A percentile compares a stretch with the other conserved stretches of the same genome.
Conservation (phyloP, 2,797 vertebrate genomes). For the Protosalanx chinensis region DNA sequence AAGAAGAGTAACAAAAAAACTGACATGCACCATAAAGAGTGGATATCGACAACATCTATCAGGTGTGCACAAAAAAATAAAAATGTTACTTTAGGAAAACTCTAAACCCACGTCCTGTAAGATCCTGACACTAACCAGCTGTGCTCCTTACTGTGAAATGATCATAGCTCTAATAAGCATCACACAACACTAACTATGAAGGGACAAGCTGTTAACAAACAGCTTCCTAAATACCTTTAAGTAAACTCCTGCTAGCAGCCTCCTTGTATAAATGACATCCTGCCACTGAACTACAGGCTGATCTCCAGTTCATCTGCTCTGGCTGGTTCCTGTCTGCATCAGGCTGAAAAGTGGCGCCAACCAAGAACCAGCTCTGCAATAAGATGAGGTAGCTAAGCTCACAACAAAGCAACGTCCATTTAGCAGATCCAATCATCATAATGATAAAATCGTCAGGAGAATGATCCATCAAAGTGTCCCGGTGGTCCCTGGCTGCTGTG, state of each 20-base stretch:
- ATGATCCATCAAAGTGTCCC: background rate
- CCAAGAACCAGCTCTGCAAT: constrained; percentile 15
- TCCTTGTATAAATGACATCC: background rate
- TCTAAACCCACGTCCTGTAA: background rate
- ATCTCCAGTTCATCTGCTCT: background rate
- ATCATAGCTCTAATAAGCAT: background rate
- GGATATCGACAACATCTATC: too few relatives aligned
- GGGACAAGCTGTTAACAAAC: background rate
- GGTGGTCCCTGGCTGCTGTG: constrained; percentile 42
- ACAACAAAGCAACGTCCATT: background rate
- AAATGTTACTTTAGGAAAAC: too few relatives aligned
- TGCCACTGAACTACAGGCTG: background rate
- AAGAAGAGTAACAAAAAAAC: background rate
- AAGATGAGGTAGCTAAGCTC: background rate
- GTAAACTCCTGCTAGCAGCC: background rate
- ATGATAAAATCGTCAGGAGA: background rate
- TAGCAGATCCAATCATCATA: background rate
- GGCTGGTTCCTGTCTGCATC: constrained; percentile 52
- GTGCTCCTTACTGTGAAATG: too few relatives aligned
- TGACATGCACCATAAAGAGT: background rate
- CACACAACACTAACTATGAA: background rate
- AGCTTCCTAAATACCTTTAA: background rate
- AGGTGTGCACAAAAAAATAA: too few relatives aligned
- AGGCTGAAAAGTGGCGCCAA: constrained; percentile 81
- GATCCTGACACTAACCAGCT: background rate